Percentiles rank a stretch among this genome's conserved stretches.
phyloP scores from a whole-genome alignment of 2,113 vertebrate species.

The Anolis sagrei region DNA sequence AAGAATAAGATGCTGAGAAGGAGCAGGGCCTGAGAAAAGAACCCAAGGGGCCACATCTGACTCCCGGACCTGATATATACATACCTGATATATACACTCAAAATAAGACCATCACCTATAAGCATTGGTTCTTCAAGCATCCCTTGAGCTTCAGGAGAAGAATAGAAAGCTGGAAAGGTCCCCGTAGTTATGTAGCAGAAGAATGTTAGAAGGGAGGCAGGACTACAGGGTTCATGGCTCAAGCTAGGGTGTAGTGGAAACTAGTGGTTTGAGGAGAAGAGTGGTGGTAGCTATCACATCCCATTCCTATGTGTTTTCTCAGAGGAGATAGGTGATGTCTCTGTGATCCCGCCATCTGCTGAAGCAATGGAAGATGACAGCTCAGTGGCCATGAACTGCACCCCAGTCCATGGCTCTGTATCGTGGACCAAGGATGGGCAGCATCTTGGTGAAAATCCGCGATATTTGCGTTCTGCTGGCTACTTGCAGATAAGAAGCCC shows the following conservation, averaged over 20 bases:
- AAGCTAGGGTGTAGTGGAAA: too few species aligned
- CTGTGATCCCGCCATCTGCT: conserved; percentile 37
- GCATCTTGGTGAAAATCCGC: conserved; percentile 9
- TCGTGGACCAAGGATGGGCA: conserved; percentile 62
- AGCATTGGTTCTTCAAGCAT: too few species aligned
- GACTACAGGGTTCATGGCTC: neutral
- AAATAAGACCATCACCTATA: too few species aligned
- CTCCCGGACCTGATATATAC: too few species aligned
- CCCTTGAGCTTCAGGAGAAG: too few species aligned
- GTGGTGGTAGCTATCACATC: too few species aligned
- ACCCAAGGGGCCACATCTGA: too few species aligned
- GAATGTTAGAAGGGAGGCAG: too few species aligned
- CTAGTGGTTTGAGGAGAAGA: neutral
- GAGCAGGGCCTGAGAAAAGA: too few species aligned
- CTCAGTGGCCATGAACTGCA: conserved; percentile 48
- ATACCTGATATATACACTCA: too few species aligned
- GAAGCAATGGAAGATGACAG: conserved; percentile 52
- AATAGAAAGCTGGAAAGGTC: too few species aligned
- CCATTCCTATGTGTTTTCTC: neutral
- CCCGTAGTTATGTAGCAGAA: neutral
- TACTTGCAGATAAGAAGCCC: conserved; percentile 55
- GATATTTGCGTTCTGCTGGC: conserved; percentile 17
- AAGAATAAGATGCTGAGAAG: too few species aligned
- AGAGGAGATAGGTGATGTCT: conserved; percentile 60
- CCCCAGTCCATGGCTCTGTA: conserved; percentile 35